Evolutionary conservation across 2,113 vertebrate genomes (phyloP).

Genomic region (Rynchops niger): DNA sequence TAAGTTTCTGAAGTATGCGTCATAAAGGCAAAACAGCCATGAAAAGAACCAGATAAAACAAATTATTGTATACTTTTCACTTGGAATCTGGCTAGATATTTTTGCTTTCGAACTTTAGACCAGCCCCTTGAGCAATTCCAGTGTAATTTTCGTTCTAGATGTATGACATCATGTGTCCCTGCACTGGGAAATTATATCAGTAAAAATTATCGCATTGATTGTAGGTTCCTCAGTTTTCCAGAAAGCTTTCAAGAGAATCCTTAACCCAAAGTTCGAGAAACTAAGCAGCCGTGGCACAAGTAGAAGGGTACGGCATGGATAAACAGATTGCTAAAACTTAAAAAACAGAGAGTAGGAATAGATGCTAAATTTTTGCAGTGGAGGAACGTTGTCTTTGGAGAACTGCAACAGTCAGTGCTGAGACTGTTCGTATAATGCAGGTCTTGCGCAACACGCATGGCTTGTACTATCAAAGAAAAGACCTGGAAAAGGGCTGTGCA

Average conservation of each 20-base stretch:
- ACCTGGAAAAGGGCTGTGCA: neutral
- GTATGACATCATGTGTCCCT: neutral
- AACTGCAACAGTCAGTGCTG: neutral
- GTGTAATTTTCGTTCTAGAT: neutral
- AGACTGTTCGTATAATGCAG: neutral
- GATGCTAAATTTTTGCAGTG: neutral
- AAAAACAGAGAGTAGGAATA: neutral
- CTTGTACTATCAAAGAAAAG: neutral
- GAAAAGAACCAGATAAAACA: neutral
- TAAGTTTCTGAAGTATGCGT: neutral
- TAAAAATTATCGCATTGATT: neutral
- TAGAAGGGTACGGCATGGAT: neutral
- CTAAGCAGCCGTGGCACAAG: neutral
- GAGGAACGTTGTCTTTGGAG: neutral
- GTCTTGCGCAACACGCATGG: neutral
- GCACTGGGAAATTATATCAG: neutral
- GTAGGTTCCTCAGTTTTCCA: neutral
- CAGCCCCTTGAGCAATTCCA: neutral
- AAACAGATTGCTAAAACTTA: neutral
- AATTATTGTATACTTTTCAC: neutral
- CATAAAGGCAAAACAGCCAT: neutral
- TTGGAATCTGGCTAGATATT: neutral
- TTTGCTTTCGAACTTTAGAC: neutral
- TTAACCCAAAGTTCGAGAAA: neutral
- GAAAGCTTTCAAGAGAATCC: neutral